Percentiles rank a stretch among this genome's conserved stretches.
Evolutionary conservation across 2,113 vertebrate genomes (phyloP).

Genomic region (Cynocephalus volans): DNA sequence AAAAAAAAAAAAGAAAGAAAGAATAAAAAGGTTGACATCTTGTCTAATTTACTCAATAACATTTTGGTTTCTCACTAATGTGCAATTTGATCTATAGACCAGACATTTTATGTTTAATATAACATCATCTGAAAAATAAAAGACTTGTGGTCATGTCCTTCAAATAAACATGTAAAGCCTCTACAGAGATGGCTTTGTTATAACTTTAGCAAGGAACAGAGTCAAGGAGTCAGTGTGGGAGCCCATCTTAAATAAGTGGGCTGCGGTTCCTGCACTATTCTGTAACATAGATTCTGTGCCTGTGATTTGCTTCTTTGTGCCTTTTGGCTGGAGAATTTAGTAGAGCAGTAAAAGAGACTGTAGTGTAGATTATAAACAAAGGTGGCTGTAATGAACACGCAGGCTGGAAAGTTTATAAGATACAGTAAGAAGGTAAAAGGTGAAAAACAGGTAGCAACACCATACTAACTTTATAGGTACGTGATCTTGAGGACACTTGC

Average conservation of each 20-base stretch:
- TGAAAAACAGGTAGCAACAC: background rate
- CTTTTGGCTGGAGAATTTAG: slow-evolving; percentile 11
- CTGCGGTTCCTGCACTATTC: background rate
- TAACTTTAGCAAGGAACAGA: background rate
- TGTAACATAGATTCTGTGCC: background rate
- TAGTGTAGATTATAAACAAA: slow-evolving; percentile 46
- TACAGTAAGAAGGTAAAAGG: background rate
- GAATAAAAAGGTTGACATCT: background rate
- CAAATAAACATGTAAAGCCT: slow-evolving; percentile 27
- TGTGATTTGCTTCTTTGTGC: slow-evolving; percentile 12
- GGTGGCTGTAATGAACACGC: background rate
- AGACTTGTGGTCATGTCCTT: background rate
- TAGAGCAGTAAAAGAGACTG: background rate
- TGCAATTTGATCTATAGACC: slow-evolving; percentile 23
- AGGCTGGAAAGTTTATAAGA: background rate
- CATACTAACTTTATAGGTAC: background rate
- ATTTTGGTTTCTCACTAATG: slow-evolving; percentile 9
- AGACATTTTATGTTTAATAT: slow-evolving; percentile 49
- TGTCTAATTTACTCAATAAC: slow-evolving; percentile 31
- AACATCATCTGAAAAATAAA: background rate
- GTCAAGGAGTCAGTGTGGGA: background rate
- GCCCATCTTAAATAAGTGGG: background rate
- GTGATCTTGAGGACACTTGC: background rate
- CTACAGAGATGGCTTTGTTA: slow-evolving; percentile 17
- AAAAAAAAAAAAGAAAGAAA: background rate